These are phyloP conservation scores for Microcebus murinus DNA, from an alignment of 2,113 vertebrate genomes.

Conservation along the genomic window DNA sequence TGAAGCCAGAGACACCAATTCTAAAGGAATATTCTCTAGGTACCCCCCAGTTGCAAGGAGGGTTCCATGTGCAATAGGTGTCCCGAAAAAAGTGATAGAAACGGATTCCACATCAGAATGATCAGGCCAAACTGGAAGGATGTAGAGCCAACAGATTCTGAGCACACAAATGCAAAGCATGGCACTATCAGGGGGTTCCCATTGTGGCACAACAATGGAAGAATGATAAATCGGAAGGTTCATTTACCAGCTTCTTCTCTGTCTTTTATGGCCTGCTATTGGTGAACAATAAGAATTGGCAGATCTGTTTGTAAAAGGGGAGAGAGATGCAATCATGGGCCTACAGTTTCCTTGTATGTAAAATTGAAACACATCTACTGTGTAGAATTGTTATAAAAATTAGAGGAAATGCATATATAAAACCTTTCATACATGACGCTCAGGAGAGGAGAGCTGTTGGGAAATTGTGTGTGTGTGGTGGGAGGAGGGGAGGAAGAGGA, in stretches of 20 bases:
- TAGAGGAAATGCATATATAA: neutral
- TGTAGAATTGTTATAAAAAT: slow-evolving; percentile 1
- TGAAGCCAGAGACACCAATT: neutral
- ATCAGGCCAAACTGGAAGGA: neutral
- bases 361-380: neutral
- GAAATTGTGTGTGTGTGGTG: neutral
- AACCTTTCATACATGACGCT: neutral
- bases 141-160: neutral
- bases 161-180: neutral
- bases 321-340: neutral
- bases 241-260: neutral
- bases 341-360: neutral
- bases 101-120: neutral
- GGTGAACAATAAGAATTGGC: neutral
- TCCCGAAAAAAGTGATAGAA: neutral
- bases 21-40: neutral
- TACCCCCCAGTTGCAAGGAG: neutral
- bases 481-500: neutral
- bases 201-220: neutral
- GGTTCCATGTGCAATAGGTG: neutral
- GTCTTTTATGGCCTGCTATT: neutral
- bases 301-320: neutral
- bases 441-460: neutral
- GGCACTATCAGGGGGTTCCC: neutral
- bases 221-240: neutral